Evolutionary conservation across 2,113 vertebrate species (phyloP).

Genomic region (Catharus bicknelli): DNA sequence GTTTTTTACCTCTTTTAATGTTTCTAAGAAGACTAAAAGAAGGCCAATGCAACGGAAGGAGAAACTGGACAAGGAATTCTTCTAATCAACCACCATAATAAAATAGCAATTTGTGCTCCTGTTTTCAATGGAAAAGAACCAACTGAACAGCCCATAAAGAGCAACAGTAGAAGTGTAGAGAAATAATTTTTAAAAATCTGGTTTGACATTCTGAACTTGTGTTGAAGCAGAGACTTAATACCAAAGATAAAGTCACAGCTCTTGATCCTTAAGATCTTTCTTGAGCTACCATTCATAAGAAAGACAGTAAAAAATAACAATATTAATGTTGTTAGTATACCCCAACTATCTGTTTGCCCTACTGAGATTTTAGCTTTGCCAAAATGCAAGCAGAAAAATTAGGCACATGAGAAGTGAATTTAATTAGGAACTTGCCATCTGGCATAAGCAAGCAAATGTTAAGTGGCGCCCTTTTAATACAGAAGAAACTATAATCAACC

Average conservation of each 20-base stretch:
- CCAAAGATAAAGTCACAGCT: not conserved
- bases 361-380: constrained; percentile 10
- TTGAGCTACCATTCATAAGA: not conserved
- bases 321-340: not conserved
- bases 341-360: not conserved
- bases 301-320: constrained; percentile 1
- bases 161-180: not conserved
- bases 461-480: not conserved
- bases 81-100: not conserved
- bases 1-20: not conserved
- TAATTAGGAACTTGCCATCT: constrained; percentile 48
- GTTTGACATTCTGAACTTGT: not conserved
- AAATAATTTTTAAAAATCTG: not conserved
- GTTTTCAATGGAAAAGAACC: not conserved
- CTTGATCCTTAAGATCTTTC: not conserved
- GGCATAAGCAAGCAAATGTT: constrained; percentile 3
- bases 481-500: not conserved
- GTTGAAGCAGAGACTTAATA: not conserved
- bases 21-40: not conserved
- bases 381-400: constrained; percentile 15
- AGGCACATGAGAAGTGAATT: constrained; percentile 9
- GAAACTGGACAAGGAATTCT: not conserved
- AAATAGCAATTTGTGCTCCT: not conserved
- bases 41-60: not conserved
- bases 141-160: not conserved